Conservation (phyloP, 2,888 invertebrate genomes). For the Euclidia mi region DNA sequence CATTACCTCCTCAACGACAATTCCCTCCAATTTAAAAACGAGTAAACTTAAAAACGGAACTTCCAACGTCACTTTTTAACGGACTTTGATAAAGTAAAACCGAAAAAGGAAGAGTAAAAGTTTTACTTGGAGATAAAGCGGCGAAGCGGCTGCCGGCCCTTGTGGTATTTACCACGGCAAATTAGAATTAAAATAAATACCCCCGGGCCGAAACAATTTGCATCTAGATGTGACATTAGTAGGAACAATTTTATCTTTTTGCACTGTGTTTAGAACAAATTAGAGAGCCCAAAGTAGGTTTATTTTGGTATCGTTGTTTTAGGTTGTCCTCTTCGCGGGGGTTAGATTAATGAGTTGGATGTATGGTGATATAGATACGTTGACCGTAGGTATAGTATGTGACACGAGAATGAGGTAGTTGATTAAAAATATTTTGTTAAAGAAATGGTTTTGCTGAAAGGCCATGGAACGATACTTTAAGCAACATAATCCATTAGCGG, state of each 20-base stretch:
- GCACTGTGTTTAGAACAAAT: constrained; percentile 60
- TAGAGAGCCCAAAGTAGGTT: constrained; percentile 54
- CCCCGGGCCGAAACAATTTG: constrained; percentile 83
- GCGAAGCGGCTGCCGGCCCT: constrained; percentile 67
- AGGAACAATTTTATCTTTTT: constrained; percentile 75
- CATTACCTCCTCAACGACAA: constrained; percentile 13
- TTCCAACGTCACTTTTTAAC: constrained; percentile 46
- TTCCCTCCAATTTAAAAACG: constrained; percentile 23
- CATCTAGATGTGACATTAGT: constrained; percentile 89
- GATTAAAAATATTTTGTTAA: too few species aligned
- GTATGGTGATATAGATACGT: constrained; percentile 15
- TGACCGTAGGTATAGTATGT: neutral
- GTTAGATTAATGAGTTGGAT: constrained; percentile 40
- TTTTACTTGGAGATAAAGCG: constrained; percentile 49
- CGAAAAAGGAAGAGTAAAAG: constrained; percentile 52
- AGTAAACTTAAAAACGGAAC: constrained; percentile 33
- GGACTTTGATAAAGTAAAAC: constrained; percentile 54
- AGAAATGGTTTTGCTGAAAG: too few species aligned
- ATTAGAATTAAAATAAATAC: constrained; percentile 87
- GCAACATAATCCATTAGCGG: too few species aligned
- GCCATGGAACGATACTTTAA: too few species aligned
- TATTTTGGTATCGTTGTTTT: constrained; percentile 42
- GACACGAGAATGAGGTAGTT: neutral
- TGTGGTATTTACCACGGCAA: constrained; percentile 84
- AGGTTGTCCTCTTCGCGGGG: constrained; percentile 40